Conservation (phyloP, 1,140 invertebrate species). For the Drosophila funebris region DNA sequence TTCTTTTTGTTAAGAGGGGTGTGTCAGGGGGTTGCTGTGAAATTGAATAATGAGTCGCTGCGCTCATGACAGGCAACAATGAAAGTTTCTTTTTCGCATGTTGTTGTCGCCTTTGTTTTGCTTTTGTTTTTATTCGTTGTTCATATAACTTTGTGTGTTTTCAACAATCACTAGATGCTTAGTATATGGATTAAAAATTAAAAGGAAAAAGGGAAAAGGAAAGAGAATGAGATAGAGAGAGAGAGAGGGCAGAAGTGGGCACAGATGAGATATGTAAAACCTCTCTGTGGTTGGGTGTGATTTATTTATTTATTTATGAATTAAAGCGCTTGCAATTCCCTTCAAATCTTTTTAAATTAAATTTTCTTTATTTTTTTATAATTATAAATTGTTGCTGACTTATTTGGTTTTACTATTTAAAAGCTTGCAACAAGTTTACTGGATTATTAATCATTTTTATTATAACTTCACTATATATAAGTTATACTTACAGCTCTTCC, state of each 20-base stretch:
- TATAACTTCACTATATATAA: neutral
- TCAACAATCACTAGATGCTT: constrained; percentile 30
- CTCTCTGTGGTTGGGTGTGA: neutral
- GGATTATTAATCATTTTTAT: too few relatives aligned
- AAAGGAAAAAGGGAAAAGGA: neutral
- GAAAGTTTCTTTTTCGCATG: constrained; percentile 62
- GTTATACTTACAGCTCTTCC: constrained; percentile 85
- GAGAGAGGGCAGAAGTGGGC: neutral
- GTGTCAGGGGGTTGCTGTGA: constrained; percentile 55
- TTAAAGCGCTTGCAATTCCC: too few relatives aligned
- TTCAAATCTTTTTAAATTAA: too few relatives aligned
- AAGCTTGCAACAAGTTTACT: too few relatives aligned
- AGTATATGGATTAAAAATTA: constrained; percentile 39
- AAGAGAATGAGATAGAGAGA: too few relatives aligned
- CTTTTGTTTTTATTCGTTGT: neutral
- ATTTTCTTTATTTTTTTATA: too few relatives aligned
- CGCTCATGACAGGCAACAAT: constrained; percentile 65
- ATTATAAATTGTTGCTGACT: too few relatives aligned
- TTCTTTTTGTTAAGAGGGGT: constrained; percentile 10
- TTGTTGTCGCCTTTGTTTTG: constrained; percentile 59
- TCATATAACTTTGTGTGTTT: constrained; percentile 43
- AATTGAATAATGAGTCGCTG: constrained; percentile 77
- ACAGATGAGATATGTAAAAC: constrained; percentile 22
- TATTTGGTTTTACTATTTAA: too few relatives aligned
- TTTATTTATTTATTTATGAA: too few relatives aligned